A percentile compares a stretch with the other conserved stretches of the same genome.
Conservation (phyloP, 2,888 invertebrate species). For the Palloptera scutellata region DNA sequence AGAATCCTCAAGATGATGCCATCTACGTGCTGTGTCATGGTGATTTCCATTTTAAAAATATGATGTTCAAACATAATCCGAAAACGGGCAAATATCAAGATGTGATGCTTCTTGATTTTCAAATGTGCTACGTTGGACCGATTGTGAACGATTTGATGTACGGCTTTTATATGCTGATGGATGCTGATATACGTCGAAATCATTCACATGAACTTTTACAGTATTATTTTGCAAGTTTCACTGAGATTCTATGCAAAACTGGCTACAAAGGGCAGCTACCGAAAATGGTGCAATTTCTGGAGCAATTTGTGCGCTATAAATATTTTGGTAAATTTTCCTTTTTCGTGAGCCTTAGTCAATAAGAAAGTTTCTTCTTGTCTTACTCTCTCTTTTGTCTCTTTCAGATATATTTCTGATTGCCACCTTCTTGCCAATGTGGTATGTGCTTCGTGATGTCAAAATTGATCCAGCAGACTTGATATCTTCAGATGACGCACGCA, state of each 20-base stretch:
- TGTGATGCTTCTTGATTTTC: slow-evolving; percentile 50
- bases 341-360: background rate
- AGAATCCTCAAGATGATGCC: slow-evolving; percentile 32
- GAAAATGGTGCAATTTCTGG: slow-evolving; percentile 39
- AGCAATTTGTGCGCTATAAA: slow-evolving; percentile 40
- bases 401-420: slow-evolving; percentile 14
- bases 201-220: slow-evolving; percentile 44
- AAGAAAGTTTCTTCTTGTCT: background rate
- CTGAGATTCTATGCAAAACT: slow-evolving; percentile 41
- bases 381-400: background rate
- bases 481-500: background rate
- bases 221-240: slow-evolving; percentile 45
- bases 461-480: background rate
- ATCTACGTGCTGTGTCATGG: slow-evolving; percentile 51
- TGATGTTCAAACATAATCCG: slow-evolving; percentile 46
- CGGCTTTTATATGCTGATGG: slow-evolving; percentile 45
- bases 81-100: slow-evolving; percentile 35
- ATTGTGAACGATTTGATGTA: slow-evolving; percentile 46
- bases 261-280: slow-evolving; percentile 44
- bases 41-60: slow-evolving; percentile 49
- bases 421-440: slow-evolving; percentile 18
- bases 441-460: background rate
- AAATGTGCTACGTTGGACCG: slow-evolving; percentile 45
- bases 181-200: slow-evolving; percentile 37
- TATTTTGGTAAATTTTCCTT: slow-evolving; percentile 39